phyloP scores from a whole-genome alignment of 1,140 invertebrate genomes.

The Saccostrea cuccullata region DNA sequence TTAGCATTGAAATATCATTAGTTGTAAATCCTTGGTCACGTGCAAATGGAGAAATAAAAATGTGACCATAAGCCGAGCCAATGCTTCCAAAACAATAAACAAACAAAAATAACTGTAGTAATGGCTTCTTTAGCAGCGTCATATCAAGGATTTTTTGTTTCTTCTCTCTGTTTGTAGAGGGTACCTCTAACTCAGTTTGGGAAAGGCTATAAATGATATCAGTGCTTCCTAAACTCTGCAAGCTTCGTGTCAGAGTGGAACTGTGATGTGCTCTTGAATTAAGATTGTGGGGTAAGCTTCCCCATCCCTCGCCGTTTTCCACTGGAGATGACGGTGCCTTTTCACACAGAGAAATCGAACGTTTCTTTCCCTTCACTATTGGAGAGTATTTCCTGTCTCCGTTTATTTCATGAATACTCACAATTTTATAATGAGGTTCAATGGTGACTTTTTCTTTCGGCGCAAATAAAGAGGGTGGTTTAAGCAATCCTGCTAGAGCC shows the following conservation, averaged over 20 bases:
- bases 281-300: not conserved
- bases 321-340: not conserved
- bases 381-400: not conserved
- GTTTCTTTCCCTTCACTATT: not conserved
- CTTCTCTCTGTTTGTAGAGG: not conserved
- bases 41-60: conserved; percentile 52
- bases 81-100: conserved; percentile 47
- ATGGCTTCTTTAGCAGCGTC: conserved; percentile 36
- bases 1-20: conserved; percentile 36
- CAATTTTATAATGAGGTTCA: not conserved
- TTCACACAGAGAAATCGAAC: not conserved
- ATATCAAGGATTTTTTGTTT: conserved; percentile 24
- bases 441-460: not conserved
- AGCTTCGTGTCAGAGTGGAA: not conserved
- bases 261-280: not conserved
- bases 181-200: not conserved
- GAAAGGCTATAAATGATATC: conserved; percentile 26
- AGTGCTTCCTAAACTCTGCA: conserved; percentile 35
- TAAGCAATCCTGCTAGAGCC: conserved; percentile 84
- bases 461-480: conserved; percentile 35
- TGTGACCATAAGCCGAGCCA: conserved; percentile 41
- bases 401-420: not conserved
- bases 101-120: conserved; percentile 41
- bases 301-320: not conserved
- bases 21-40: conserved; percentile 20